Percentiles rank a stretch among this genome's conserved stretches.
Conservation (phyloP, 2,113 vertebrate genomes). For the Mustelus asterias region DNA sequence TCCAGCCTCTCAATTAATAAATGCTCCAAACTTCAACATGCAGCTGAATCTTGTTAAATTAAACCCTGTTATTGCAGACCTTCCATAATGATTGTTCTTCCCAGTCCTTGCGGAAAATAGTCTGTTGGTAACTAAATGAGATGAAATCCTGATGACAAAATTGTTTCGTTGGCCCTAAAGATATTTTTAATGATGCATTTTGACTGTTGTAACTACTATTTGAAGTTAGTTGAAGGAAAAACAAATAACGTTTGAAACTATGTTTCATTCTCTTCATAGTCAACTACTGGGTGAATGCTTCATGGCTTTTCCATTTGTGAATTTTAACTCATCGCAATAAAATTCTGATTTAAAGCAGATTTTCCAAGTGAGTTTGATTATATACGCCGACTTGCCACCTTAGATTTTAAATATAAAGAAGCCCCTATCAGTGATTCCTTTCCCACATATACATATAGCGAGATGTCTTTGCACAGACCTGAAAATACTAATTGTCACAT, state of each 20-base stretch:
- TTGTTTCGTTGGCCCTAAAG: background rate
- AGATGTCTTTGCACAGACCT: background rate
- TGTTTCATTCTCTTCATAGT: background rate
- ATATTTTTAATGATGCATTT: background rate
- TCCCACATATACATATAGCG: background rate
- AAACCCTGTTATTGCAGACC: background rate
- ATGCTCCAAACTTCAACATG: background rate
- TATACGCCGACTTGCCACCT: background rate
- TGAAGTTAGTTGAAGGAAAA: background rate
- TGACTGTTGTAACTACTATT: background rate
- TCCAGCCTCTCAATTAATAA: conserved; percentile 14
- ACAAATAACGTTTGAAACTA: background rate
- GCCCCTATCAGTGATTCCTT: background rate
- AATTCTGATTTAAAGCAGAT: background rate
- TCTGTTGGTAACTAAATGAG: background rate
- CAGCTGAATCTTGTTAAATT: conserved; percentile 16
- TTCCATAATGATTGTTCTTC: background rate
- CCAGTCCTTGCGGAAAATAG: background rate
- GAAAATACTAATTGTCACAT: background rate
- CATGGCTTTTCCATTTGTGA: background rate
- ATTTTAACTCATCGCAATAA: background rate
- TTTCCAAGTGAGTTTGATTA: background rate
- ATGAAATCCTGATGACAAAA: conserved; percentile 9
- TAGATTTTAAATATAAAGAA: background rate
- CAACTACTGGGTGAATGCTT: background rate